Evolutionary conservation across 92 coral and sea anemone species (phyloP).

Genomic region (Scolanthus callimorphus): DNA sequence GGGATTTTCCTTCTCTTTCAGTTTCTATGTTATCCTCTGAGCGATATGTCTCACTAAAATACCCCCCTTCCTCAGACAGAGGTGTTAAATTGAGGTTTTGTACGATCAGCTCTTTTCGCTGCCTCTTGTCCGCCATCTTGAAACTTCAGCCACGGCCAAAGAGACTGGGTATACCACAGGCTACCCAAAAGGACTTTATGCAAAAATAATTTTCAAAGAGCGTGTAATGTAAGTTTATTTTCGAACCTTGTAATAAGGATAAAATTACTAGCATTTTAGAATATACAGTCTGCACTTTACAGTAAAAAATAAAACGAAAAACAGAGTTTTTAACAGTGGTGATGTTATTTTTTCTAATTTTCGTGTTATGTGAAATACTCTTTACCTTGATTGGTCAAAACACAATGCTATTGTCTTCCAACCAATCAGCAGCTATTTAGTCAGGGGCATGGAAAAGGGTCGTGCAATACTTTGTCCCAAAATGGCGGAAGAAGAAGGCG

Average conservation of each 20-base stretch:
- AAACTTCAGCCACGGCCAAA: too few species aligned
- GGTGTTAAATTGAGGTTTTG: constrained; percentile 43
- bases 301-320: too few species aligned
- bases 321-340: too few species aligned
- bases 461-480: constrained; percentile 26
- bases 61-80: constrained; percentile 82
- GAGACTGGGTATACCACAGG: too few species aligned
- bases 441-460: constrained; percentile 14
- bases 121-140: constrained; percentile 4
- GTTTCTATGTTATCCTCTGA: constrained; percentile 23
- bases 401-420: constrained; percentile 7
- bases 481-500: constrained; percentile 59
- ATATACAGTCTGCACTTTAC: too few species aligned
- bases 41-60: constrained; percentile 69
- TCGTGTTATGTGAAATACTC: too few species aligned
- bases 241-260: too few species aligned
- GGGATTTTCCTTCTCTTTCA: constrained; percentile 39
- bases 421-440: constrained; percentile 45
- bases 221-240: too few species aligned
- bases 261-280: too few species aligned
- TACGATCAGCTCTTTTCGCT: constrained; percentile 35
- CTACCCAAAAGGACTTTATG: too few species aligned
- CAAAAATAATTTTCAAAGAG: too few species aligned
- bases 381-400: not conserved
- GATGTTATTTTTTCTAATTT: too few species aligned